These are phyloP conservation scores for Schmidtea mediterranea DNA, from an alignment of 1,140 invertebrate genomes.

Conservation along the genomic window DNA sequence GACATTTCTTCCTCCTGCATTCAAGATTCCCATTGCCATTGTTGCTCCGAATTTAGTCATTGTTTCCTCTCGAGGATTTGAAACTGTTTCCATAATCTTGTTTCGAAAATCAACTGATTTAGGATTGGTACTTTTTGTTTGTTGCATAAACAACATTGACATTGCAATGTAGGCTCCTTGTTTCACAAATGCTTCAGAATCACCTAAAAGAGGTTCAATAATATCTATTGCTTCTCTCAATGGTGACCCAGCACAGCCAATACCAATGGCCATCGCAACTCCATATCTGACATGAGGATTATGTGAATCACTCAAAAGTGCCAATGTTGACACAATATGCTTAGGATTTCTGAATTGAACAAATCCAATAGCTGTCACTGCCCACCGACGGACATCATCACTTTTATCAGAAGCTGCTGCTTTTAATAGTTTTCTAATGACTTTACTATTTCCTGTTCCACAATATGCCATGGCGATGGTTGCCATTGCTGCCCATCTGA, in stretches of 20 bases:
- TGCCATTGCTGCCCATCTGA: conserved; percentile 63
- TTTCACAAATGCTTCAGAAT: conserved; percentile 90
- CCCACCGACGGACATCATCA: conserved; percentile 82
- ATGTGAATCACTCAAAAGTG: conserved; percentile 80
- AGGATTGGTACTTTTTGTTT: conserved; percentile 73
- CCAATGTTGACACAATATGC: conserved; percentile 67
- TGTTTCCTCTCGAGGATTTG: too few species aligned
- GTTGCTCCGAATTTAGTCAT: conserved; percentile 98
- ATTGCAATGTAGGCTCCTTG: conserved; percentile 81
- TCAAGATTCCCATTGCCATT: conserved; percentile 71
- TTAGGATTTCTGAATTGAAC: conserved; percentile 48
- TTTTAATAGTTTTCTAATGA: conserved; percentile 73
- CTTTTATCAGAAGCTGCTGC: conserved; percentile 93
- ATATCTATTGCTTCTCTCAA: conserved; percentile 76
- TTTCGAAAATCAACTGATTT: too few species aligned
- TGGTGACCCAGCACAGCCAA: conserved; percentile 86
- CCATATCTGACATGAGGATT: conserved; percentile 97
- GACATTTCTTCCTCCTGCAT: conserved; percentile 71
- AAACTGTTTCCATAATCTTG: conserved; percentile 47
- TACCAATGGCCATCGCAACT: conserved; percentile 89
- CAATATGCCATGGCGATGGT: conserved; percentile 93
- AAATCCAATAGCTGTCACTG: conserved; percentile 85
- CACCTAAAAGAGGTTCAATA: conserved; percentile 87
- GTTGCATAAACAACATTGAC: conserved; percentile 86
- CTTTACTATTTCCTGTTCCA: conserved; percentile 82